phyloP scores from a whole-genome alignment of 2,888 invertebrate species.

The Koerneria pararmatus region DNA sequence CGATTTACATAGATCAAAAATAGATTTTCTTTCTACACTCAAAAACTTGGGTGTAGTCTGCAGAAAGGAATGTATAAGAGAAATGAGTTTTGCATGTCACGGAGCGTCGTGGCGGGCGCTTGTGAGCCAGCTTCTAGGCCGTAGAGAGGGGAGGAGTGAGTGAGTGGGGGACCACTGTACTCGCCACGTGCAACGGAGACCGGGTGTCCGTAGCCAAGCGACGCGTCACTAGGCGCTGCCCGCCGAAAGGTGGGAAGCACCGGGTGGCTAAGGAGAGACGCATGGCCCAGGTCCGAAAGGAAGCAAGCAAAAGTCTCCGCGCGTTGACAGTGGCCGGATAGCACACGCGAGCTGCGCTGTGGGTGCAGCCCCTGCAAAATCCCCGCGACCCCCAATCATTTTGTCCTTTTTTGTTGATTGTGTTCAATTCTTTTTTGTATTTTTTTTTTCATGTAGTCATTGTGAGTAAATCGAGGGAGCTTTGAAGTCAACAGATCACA shows the following conservation, averaged over 20 bases:
- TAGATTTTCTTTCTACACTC: too few relatives aligned
- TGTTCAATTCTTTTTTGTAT: too few relatives aligned
- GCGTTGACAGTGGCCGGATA: conserved; percentile 47
- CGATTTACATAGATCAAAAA: too few relatives aligned
- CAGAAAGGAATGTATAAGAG: too few relatives aligned
- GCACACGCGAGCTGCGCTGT: conserved; percentile 35
- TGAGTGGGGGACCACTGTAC: conserved; percentile 39
- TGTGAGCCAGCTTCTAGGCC: conserved; percentile 45
- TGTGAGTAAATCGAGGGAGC: too few relatives aligned
- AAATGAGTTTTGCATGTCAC: too few relatives aligned
- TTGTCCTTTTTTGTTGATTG: conserved; percentile 26
- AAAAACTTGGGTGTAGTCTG: too few relatives aligned
- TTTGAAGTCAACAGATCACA: too few relatives aligned
- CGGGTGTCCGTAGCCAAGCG: conserved; percentile 46
- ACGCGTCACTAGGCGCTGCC: conserved; percentile 39
- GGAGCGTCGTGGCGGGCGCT: conserved; percentile 45
- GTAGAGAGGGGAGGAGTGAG: conserved; percentile 40
- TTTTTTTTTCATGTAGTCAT: too few relatives aligned
- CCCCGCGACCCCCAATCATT: conserved; percentile 36
- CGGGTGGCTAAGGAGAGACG: conserved; percentile 47
- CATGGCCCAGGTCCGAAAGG: conserved; percentile 52
- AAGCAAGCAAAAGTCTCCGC: conserved; percentile 52
- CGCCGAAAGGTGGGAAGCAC: conserved; percentile 33
- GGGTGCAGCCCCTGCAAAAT: conserved; percentile 33
- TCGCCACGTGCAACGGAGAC: conserved; percentile 38